phyloP scores from a whole-genome alignment of 2,888 invertebrate species.

The Dasypogon diadema region DNA sequence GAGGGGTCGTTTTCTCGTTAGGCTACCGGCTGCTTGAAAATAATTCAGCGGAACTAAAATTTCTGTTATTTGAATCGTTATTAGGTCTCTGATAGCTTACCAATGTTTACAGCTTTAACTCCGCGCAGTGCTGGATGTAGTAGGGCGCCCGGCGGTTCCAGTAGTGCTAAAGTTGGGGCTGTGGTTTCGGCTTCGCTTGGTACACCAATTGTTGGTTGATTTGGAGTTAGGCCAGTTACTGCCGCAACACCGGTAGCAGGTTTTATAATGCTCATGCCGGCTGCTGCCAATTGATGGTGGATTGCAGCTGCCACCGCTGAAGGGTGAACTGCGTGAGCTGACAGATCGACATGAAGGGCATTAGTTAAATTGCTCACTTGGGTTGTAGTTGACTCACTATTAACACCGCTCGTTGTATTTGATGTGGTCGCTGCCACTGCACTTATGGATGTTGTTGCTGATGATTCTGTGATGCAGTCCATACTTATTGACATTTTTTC shows the following conservation, averaged over 20 bases:
- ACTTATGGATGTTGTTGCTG: slow-evolving; percentile 35
- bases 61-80: slow-evolving; percentile 50
- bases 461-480: slow-evolving; percentile 49
- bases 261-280: slow-evolving; percentile 65
- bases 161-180: slow-evolving; percentile 64
- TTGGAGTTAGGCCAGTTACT: slow-evolving; percentile 62
- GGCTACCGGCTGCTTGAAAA: slow-evolving; percentile 69
- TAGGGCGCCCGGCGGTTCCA: slow-evolving; percentile 67
- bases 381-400: slow-evolving; percentile 14
- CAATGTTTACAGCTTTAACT: slow-evolving; percentile 72
- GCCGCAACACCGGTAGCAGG: slow-evolving; percentile 65
- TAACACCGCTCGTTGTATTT: slow-evolving; percentile 44
- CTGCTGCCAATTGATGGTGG: slow-evolving; percentile 66
- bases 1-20: slow-evolving; percentile 81
- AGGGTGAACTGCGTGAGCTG: slow-evolving; percentile 62
- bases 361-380: slow-evolving; percentile 47
- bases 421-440: slow-evolving; percentile 51
- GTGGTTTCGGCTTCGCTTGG: slow-evolving; percentile 64
- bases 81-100: slow-evolving; percentile 59
- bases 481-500: slow-evolving; percentile 51
- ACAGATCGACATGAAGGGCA: slow-evolving; percentile 54
- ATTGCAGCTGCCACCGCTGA: slow-evolving; percentile 66
- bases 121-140: slow-evolving; percentile 78
- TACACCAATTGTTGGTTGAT: slow-evolving; percentile 61
- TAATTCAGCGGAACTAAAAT: slow-evolving; percentile 53